Base-by-base conservation (phyloP, 2,888 invertebrate species). In the Empis livida region DNA sequence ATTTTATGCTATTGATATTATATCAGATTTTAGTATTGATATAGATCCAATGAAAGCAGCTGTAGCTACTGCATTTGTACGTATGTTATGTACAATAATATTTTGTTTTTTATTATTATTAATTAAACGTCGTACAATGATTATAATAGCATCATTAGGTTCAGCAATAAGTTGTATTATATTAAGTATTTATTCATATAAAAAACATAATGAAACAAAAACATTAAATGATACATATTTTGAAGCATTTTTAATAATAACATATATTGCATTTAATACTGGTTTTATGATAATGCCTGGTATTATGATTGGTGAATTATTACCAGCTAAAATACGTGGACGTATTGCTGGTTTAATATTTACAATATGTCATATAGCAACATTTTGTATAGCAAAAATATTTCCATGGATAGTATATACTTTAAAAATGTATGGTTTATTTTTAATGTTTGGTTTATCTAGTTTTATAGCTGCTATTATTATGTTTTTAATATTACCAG, bases 1-100 rank as follows among this genome's bases (percentile, higher is more conserved):
- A 47, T 86, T 85, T 67, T 86, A 86, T 60, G 85, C 84, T 1
- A 82, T 84, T 1, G 82, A 84, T 56, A 81, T 86, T 48, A 73
- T 85, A 10, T 67, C 73, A 9, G 77, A 79, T 48, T 64, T 69
- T 41, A 76, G 75, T 5, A 63, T 73, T 10, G 70, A 75, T 53
- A 59, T 67, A 31, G 58, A 68, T 44, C 69, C 70, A 41, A 75
- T 75, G 50, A 59, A 73, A 49, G 80, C 81, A 1, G 85, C 85
- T 0, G 80, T 82, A 49, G 72, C 80, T 51, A 83, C 82, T 1
- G 85, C 84, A 0, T 64, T 77, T 11, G 76, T 82, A 3, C 72
- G 86, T 31, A 75, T 82, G 35, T 55, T 71, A 1, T 80, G 84
- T 56, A 79, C 82, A 2, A 65, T 81, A 39, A 53, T 82, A 14